These are phyloP conservation scores for Plectrocnemia conspersa DNA, from an alignment of 1,140 invertebrate species.

Conservation along the genomic window DNA sequence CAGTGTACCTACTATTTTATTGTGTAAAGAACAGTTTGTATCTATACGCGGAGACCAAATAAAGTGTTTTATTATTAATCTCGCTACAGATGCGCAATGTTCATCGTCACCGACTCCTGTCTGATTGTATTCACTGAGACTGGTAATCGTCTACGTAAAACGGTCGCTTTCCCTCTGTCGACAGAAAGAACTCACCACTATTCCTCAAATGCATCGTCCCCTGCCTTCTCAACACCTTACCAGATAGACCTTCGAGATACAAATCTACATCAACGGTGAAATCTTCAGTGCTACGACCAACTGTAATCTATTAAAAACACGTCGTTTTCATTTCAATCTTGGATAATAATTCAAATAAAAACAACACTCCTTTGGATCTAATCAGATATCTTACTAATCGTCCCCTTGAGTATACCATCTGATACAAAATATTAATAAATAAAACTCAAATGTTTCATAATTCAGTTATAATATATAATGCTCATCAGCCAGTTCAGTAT, in stretches of 20 bases:
- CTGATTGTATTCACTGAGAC: constrained; percentile 82
- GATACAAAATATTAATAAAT: too few species aligned
- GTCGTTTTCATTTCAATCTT: neutral
- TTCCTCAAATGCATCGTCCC: constrained; percentile 85
- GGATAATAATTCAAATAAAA: constrained; percentile 1
- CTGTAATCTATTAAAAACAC: constrained; percentile 76
- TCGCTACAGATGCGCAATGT: constrained; percentile 43
- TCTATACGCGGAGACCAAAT: too few species aligned
- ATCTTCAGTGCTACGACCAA: constrained; percentile 85
- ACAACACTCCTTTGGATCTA: constrained; percentile 80
- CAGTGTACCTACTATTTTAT: too few species aligned
- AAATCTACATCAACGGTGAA: constrained; percentile 92
- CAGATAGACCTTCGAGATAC: constrained; percentile 82
- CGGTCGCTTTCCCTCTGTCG: constrained; percentile 89
- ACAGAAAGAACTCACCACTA: constrained; percentile 90
- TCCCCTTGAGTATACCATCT: constrained; percentile 83
- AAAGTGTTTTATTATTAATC: constrained; percentile 52
- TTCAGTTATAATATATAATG: too few species aligned
- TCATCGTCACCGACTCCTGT: constrained; percentile 74
- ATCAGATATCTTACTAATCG: constrained; percentile 90
- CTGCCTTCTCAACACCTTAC: constrained; percentile 81
- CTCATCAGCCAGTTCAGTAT: constrained; percentile 66
- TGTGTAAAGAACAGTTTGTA: too few species aligned
- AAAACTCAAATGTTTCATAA: constrained; percentile 8
- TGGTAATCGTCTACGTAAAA: constrained; percentile 90